A percentile compares a stretch with the other conserved stretches of the same genome.
These are phyloP conservation scores for Cynaeus angustus DNA, from an alignment of 2,888 invertebrate genomes.

Conservation along the genomic window DNA sequence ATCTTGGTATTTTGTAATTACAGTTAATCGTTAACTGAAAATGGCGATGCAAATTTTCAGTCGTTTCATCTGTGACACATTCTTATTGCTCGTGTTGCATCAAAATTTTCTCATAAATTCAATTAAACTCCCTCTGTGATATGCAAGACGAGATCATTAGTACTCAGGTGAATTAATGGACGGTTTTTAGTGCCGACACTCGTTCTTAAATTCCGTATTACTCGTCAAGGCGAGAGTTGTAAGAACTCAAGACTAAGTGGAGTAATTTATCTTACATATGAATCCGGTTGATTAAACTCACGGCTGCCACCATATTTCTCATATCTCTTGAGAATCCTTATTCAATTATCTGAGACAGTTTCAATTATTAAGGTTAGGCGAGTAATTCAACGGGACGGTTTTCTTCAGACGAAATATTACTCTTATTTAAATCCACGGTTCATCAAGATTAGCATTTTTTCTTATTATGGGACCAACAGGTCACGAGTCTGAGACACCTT, in stretches of 20 bases:
- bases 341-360: conserved; percentile 57
- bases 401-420: conserved; percentile 40
- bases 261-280: conserved; percentile 61
- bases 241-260: conserved; percentile 56
- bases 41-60: too few species aligned
- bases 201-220: conserved; percentile 46
- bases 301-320: conserved; percentile 57
- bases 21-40: too few species aligned
- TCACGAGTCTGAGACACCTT: too few species aligned
- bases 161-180: conserved; percentile 50
- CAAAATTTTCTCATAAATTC: conserved; percentile 27
- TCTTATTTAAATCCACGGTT: conserved; percentile 12
- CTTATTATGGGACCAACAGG: too few species aligned
- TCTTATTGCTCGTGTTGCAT: not conserved
- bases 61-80: too few species aligned
- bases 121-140: conserved; percentile 11
- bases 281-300: conserved; percentile 62
- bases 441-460: too few species aligned
- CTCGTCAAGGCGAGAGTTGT: conserved; percentile 49
- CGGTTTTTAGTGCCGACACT: conserved; percentile 43
- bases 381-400: conserved; percentile 44
- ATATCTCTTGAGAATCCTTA: conserved; percentile 59
- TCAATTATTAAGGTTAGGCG: conserved; percentile 49
- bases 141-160: conserved; percentile 39
- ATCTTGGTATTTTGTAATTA: not conserved